phyloP scores from a whole-genome alignment of 2,113 vertebrate species.

The Vulpes ferrilata region DNA sequence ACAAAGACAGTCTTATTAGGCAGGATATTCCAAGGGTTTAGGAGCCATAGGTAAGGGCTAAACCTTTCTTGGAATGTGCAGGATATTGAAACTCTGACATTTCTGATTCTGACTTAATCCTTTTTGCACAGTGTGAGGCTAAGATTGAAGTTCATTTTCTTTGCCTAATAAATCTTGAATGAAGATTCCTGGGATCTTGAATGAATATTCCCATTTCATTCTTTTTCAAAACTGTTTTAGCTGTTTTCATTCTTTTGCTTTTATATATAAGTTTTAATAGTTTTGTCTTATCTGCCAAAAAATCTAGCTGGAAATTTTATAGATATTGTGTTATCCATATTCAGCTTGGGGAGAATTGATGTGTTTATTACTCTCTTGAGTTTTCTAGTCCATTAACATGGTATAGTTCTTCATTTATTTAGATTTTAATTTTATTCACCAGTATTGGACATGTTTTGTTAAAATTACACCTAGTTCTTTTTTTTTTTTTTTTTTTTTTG shows the following conservation, averaged over 20 bases:
- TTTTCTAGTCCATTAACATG: neutral
- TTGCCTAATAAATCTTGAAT: neutral
- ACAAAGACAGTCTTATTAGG: neutral
- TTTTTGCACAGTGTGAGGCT: neutral
- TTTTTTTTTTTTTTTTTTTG: neutral
- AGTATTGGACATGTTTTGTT: neutral
- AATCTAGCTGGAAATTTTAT: neutral
- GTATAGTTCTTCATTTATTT: slow-evolving; percentile 22
- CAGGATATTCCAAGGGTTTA: neutral
- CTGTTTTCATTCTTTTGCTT: neutral
- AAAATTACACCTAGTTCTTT: neutral
- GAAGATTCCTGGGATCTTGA: neutral
- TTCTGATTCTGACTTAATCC: neutral
- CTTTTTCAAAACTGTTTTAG: neutral
- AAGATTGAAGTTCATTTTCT: neutral
- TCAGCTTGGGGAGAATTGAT: neutral
- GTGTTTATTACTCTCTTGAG: neutral
- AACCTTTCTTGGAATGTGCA: neutral
- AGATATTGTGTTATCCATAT: neutral
- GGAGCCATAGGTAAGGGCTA: neutral
- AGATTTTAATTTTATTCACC: neutral
- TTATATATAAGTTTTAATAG: slow-evolving; percentile 4
- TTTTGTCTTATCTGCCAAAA: neutral
- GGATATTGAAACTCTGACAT: neutral
- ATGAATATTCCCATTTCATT: neutral